Evolutionary conservation across 1,140 invertebrate species (phyloP), one percentile per base, ranked within the genome.

Genomic region (Reticulitermes speratus): DNA sequence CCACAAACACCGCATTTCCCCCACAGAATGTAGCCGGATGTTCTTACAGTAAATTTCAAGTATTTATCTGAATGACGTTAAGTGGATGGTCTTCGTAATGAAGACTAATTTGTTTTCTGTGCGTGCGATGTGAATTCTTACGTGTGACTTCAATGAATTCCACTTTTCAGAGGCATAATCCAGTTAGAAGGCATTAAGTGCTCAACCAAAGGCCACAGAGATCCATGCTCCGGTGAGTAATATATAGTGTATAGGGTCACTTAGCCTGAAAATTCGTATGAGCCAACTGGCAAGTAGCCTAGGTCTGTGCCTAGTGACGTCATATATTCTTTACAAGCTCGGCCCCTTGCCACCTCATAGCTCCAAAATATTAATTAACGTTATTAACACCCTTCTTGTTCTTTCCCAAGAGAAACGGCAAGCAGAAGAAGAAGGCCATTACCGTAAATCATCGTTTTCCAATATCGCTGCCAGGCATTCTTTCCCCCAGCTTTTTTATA

Each of bases 401-500:
- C 85, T 86, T 86, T 86, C 75, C 75, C 45, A 86, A 38, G 75
- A 65, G 59, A 52, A 65, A 84, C 23, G 84, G 59, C 45, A 55
- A 38, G 83, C 25, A 45, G 83, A 84, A 84, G 84, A 45, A 69
- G 82, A 82, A 89, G 52, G 87, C 90, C 91, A 91, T 91, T 91
- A 91, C 90, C 91, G 91, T 92, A 91, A 91, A 91, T 92, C 91
- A 91, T 91, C 91, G 91, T 91, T 91, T 92, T 91, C 91, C 91
- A 91, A 91, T 92, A 91, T 91, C 89, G 90, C 89, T 91, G 89
- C 90, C 91, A 89, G 90, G 89, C 87, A 89, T 91, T 89, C 90
- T 90, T 90, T 88, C 89, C 87, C 88, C 65, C 25, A 30, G 38
- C 7, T n/a, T 75, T 75, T 75, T 75, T 88, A 83, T 52, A 55